phyloP scores from a whole-genome alignment of 30 jellyfish, hydroid and myxozoan genomes.

The Euphysa ruthae region DNA sequence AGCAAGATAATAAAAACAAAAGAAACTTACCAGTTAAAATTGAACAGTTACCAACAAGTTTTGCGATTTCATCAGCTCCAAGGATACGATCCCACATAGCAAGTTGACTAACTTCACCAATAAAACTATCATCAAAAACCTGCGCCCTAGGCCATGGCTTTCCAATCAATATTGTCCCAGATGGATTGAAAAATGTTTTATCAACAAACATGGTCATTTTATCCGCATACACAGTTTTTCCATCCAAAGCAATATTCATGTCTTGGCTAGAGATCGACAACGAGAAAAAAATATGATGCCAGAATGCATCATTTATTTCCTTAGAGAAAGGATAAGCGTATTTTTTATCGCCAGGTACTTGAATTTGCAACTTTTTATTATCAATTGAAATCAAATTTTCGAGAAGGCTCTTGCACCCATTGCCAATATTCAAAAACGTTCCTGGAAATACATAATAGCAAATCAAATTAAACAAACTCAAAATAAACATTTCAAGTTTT shows the following conservation, averaged over 20 bases:
- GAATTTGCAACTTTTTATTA: not conserved
- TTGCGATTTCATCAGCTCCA: constrained; percentile 18
- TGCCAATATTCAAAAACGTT: not conserved
- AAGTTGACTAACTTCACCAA: constrained; percentile 77
- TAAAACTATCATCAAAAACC: constrained; percentile 32
- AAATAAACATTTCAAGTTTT: too few relatives aligned
- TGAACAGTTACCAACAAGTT: constrained; percentile 42
- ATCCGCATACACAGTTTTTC: not conserved
- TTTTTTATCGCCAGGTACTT: too few relatives aligned
- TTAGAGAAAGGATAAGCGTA: not conserved
- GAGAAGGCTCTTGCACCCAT: not conserved
- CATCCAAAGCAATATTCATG: constrained; percentile 12
- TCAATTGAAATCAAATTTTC: not conserved
- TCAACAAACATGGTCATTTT: not conserved
- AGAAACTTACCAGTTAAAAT: constrained; percentile 63
- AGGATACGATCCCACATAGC: constrained; percentile 64
- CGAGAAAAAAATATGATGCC: constrained; percentile 19
- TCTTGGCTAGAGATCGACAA: not conserved
- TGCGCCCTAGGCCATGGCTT: constrained; percentile 22
- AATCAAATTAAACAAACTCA: too few relatives aligned
- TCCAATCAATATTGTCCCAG: constrained; percentile 47
- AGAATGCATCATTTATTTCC: not conserved
- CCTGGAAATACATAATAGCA: too few relatives aligned
- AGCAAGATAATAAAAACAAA: too few relatives aligned
- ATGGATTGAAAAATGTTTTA: constrained; percentile 30